Conservation (phyloP, 1,140 invertebrate genomes). For the Oscheius sp. region DNA sequence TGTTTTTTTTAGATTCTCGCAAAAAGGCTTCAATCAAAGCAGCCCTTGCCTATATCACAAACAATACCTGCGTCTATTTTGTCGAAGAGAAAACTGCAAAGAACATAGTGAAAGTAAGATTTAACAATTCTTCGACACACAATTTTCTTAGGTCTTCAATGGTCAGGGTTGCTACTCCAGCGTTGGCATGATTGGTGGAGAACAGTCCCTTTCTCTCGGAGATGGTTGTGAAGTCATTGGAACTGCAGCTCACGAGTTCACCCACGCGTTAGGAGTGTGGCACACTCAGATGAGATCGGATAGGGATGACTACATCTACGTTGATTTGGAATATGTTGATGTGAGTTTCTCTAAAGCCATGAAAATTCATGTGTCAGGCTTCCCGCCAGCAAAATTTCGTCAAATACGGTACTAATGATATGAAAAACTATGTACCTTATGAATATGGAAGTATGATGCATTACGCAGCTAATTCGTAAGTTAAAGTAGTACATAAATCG, state of each 20-base stretch:
- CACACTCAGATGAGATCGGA: slow-evolving; percentile 27
- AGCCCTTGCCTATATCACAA: background rate
- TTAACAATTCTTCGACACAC: background rate
- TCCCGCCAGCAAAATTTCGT: slow-evolving; percentile 1
- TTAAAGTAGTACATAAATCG: too few species aligned
- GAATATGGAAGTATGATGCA: slow-evolving; percentile 31
- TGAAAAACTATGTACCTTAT: slow-evolving; percentile 10
- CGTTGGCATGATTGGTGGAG: slow-evolving; percentile 21
- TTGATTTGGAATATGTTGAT: slow-evolving; percentile 15
- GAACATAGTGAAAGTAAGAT: slow-evolving; percentile 17
- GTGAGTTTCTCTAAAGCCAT: background rate
- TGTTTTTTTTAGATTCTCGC: background rate
- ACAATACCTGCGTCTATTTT: slow-evolving; percentile 10
- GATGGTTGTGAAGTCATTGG: slow-evolving; percentile 20
- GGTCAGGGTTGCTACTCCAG: slow-evolving; percentile 22
- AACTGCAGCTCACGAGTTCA: slow-evolving; percentile 23
- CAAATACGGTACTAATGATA: background rate
- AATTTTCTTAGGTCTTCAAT: slow-evolving; percentile 6
- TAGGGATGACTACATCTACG: slow-evolving; percentile 10
- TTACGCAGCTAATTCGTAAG: slow-evolving; percentile 16
- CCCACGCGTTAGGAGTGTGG: slow-evolving; percentile 13
- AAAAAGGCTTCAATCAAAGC: slow-evolving; percentile 4
- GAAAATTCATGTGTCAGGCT: background rate
- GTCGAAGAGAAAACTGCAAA: slow-evolving; percentile 10
- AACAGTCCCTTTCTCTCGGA: slow-evolving; percentile 19